Percentiles rank a stretch among this genome's conserved stretches.
Evolutionary conservation across 1,140 invertebrate species (phyloP).

Genomic region (Apis dorsata): DNA sequence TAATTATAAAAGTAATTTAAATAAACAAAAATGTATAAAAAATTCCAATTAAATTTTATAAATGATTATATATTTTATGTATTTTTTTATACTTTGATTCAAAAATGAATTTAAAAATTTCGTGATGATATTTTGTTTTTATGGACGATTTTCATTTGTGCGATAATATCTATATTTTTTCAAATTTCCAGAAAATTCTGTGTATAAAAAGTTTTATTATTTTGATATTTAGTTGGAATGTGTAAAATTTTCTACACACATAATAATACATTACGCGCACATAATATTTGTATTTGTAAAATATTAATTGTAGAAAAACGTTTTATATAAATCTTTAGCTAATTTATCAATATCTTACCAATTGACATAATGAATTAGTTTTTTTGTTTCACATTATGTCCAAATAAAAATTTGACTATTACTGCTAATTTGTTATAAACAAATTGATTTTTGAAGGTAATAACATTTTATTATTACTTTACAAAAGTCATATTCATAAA

Average conservation of each 20-base stretch:
- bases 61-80: not conserved
- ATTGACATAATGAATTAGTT: conserved; percentile 14
- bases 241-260: not conserved
- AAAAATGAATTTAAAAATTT: conserved; percentile 19
- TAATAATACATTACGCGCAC: not conserved
- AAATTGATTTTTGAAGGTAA: too few relatives aligned
- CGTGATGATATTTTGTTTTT: not conserved
- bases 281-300: conserved; percentile 18
- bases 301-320: conserved; percentile 51
- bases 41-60: not conserved
- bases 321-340: conserved; percentile 44
- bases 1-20: conserved; percentile 52
- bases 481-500: conserved; percentile 10
- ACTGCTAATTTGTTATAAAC: too few relatives aligned
- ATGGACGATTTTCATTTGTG: not conserved
- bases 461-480: conserved; percentile 2
- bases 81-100: not conserved
- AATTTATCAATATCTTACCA: conserved; percentile 24
- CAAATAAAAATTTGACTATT: not conserved
- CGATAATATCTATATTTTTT: not conserved
- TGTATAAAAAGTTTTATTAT: conserved; percentile 25
- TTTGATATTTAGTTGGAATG: conserved; percentile 15
- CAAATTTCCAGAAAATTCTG: not conserved
- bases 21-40: conserved; percentile 45
- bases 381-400: not conserved